phyloP scores from a whole-genome alignment of 2,888 invertebrate genomes.

The Erebia ligea region DNA sequence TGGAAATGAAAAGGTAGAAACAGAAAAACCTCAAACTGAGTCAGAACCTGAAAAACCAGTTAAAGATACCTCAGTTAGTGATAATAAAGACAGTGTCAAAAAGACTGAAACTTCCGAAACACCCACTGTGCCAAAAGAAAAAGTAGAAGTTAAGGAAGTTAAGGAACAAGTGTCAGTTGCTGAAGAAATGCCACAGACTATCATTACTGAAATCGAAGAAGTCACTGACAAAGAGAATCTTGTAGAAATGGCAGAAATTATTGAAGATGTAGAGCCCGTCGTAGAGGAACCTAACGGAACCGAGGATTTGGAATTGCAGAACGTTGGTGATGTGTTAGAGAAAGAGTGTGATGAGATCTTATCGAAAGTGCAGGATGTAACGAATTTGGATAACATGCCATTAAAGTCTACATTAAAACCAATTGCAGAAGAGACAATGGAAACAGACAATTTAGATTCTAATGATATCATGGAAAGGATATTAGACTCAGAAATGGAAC shows the following conservation, averaged over 20 bases:
- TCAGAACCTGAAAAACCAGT: conserved; percentile 29
- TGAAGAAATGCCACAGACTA: conserved; percentile 53
- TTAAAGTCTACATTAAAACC: conserved; percentile 67
- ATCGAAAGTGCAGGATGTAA: conserved; percentile 75
- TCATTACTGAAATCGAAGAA: conserved; percentile 67
- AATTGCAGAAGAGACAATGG: conserved; percentile 70
- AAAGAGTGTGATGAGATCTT: conserved; percentile 79
- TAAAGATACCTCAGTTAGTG: conserved; percentile 19
- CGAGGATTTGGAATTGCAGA: conserved; percentile 69
- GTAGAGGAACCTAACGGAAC: conserved; percentile 63
- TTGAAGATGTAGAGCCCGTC: conserved; percentile 64
- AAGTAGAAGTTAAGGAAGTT: conserved; percentile 44
- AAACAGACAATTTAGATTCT: conserved; percentile 66
- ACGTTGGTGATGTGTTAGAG: conserved; percentile 71
- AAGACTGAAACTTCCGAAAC: conserved; percentile 32
- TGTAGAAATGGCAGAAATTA: conserved; percentile 59
- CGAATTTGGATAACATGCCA: conserved; percentile 70
- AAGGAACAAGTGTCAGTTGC: conserved; percentile 44
- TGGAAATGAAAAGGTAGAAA: conserved; percentile 27
- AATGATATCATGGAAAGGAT: conserved; percentile 73
- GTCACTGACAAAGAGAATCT: conserved; percentile 60
- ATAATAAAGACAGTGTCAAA: too few species aligned
- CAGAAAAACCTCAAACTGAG: conserved; percentile 21
- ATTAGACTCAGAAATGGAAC: conserved; percentile 68
- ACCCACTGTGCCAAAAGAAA: conserved; percentile 53